These are phyloP conservation scores for Piaya cayana DNA, from an alignment of 2,113 vertebrate genomes.

Conservation along the genomic window DNA sequence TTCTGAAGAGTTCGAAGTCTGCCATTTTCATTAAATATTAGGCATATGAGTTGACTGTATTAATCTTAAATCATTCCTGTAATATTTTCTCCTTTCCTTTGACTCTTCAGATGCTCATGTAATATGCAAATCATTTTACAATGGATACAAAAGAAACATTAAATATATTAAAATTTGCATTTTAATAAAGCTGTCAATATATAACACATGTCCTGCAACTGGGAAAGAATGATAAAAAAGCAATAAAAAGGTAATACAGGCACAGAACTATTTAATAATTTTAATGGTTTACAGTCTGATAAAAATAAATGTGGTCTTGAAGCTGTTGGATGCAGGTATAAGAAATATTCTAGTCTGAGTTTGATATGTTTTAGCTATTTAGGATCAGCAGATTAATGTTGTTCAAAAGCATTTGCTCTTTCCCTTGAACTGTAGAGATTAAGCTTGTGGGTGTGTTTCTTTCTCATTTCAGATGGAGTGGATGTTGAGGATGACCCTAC, in stretches of 20 bases:
- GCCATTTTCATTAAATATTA: no score
- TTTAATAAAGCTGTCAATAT: slow-evolving; percentile 82
- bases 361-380: not conserved
- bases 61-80: slow-evolving; percentile 73
- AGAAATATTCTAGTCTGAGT: not conserved
- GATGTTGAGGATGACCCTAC: slow-evolving; percentile 96
- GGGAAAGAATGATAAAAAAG: slow-evolving; percentile 73
- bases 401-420: not conserved
- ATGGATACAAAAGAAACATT: slow-evolving; percentile 77
- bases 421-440: not conserved
- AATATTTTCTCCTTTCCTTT: slow-evolving; percentile 72
- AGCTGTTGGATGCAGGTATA: slow-evolving; percentile 17
- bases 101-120: slow-evolving; percentile 71
- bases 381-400: not conserved
- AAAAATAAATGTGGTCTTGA: slow-evolving; percentile 62
- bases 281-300: slow-evolving; percentile 65
- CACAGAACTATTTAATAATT: slow-evolving; percentile 71
- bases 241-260: slow-evolving; percentile 77
- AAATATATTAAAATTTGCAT: slow-evolving; percentile 81
- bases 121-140: slow-evolving; percentile 77
- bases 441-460: not conserved
- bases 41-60: slow-evolving; percentile 63
- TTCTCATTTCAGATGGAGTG: slow-evolving; percentile 85
- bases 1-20: no score
- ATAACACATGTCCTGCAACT: slow-evolving; percentile 69